Evolutionary conservation across 2,888 invertebrate species (phyloP).

Genomic region (Julus scandinavius): DNA sequence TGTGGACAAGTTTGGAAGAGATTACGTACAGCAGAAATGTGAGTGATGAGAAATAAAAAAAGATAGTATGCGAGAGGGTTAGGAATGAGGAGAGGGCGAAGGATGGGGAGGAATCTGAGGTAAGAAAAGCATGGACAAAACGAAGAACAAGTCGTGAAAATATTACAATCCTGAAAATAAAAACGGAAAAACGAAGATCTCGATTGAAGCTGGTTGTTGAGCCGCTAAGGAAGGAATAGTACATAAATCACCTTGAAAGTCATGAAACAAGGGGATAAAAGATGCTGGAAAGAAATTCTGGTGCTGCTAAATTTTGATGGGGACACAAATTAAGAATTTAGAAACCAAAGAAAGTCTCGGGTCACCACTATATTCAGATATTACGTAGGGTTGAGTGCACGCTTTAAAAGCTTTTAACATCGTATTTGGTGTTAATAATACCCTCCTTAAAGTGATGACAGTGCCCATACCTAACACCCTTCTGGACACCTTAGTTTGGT

Average conservation of each 20-base stretch:
- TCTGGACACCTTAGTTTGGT: too few species aligned
- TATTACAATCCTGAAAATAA: constrained; percentile 12
- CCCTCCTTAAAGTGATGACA: too few species aligned
- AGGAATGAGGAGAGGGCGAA: constrained; percentile 13
- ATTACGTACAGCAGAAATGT: constrained; percentile 55
- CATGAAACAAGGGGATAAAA: neutral
- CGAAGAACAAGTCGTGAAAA: constrained; percentile 22
- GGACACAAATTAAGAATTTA: neutral
- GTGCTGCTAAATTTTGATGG: neutral
- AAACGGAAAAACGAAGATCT: neutral
- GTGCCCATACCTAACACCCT: too few species aligned
- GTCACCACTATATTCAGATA: neutral
- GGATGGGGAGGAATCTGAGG: neutral
- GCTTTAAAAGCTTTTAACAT: neutral
- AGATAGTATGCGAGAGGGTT: constrained; percentile 40
- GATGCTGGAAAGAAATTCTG: neutral
- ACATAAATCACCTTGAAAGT: neutral
- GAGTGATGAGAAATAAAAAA: constrained; percentile 44
- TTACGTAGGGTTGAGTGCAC: neutral
- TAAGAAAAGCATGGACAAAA: constrained; percentile 14
- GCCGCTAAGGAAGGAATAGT: neutral
- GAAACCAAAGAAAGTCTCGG: neutral
- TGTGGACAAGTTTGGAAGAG: constrained; percentile 56
- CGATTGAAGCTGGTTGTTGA: neutral
- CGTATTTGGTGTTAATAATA: too few species aligned